phyloP scores from a whole-genome alignment of 2,797 vertebrate genomes.

The Hydrophis major region DNA sequence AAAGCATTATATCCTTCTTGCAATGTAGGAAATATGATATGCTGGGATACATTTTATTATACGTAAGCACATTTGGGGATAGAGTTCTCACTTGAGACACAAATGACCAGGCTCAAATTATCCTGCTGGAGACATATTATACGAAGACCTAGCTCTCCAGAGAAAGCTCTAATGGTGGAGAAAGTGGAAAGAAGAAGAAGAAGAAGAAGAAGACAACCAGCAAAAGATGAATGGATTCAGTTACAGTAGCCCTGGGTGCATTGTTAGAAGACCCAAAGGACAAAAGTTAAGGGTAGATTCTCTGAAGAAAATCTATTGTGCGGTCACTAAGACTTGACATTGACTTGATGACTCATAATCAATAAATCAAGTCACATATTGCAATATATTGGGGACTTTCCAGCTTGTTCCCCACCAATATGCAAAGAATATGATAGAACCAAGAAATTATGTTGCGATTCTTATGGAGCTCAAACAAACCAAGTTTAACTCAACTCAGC shows the following conservation, averaged over 20 bases:
- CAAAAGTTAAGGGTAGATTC: not conserved
- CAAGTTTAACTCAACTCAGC: not conserved
- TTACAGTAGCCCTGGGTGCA: not conserved
- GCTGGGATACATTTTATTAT: not conserved
- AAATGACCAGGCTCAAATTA: not conserved
- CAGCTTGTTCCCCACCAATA: too few species aligned
- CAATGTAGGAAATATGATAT: not conserved
- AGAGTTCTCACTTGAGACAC: not conserved
- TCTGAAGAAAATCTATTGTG: not conserved
- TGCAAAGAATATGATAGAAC: not conserved
- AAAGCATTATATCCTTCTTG: not conserved
- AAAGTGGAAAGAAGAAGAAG: not conserved
- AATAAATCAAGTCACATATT: not conserved
- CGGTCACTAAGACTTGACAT: not conserved
- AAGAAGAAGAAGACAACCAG: not conserved
- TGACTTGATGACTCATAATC: not conserved
- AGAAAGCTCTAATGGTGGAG: not conserved
- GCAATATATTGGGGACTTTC: not conserved
- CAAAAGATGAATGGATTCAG: not conserved
- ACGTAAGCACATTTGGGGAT: not conserved
- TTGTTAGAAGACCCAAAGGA: not conserved
- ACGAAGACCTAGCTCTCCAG: not conserved
- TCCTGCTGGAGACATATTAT: not conserved
- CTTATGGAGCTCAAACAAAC: not conserved
- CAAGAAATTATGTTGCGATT: not conserved